phyloP scores from a whole-genome alignment of 2,888 invertebrate genomes.

The Iphiclides podalirius region DNA sequence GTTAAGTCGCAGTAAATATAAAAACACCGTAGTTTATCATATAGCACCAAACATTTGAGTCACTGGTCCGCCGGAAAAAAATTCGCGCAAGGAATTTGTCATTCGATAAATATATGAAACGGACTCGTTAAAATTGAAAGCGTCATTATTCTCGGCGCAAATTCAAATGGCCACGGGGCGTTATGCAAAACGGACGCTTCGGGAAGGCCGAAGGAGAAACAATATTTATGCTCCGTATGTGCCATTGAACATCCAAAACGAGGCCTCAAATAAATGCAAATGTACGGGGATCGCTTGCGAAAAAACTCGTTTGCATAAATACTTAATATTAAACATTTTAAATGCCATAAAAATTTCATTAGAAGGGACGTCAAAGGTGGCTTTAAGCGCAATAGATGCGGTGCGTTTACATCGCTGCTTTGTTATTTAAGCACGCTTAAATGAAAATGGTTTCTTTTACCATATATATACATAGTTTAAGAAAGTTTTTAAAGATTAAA shows the following conservation, averaged over 20 bases:
- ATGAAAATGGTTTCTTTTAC: too few species aligned
- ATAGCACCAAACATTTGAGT: too few species aligned
- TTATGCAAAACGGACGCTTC: conserved; percentile 50
- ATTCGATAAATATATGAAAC: background rate
- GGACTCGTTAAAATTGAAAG: conserved; percentile 36
- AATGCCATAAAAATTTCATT: conserved; percentile 52
- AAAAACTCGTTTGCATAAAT: conserved; percentile 58
- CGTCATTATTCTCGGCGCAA: conserved; percentile 45
- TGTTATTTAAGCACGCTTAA: too few species aligned
- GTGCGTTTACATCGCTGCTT: background rate
- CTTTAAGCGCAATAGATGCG: background rate
- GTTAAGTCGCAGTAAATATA: too few species aligned
- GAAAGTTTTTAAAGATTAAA: too few species aligned
- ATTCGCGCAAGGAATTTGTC: background rate
- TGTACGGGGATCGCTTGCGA: conserved; percentile 38
- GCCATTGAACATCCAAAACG: conserved; percentile 62
- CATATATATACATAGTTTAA: too few species aligned
- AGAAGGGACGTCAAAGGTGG: conserved; percentile 23
- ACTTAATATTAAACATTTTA: conserved; percentile 49
- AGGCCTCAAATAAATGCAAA: conserved; percentile 67
- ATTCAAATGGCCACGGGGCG: conserved; percentile 43
- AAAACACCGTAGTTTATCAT: too few species aligned
- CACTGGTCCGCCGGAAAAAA: too few species aligned
- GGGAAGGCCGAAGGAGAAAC: conserved; percentile 50
- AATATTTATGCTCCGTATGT: conserved; percentile 66